Evolutionary conservation across 2,797 vertebrate genomes (phyloP).

Genomic region (Helarctos malayanus): DNA sequence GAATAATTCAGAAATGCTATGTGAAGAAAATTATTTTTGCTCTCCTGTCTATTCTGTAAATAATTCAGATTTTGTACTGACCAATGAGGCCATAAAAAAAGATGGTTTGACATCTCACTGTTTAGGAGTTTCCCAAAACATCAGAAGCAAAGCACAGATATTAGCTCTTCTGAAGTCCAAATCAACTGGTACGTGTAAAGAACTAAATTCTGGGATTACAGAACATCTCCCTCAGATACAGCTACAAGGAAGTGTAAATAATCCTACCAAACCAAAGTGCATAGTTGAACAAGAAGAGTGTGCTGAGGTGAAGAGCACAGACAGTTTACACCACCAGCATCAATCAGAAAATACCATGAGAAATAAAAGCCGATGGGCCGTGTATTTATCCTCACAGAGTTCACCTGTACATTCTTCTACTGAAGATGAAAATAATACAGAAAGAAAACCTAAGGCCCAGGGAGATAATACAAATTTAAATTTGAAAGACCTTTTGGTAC

Average conservation of each 20-base stretch:
- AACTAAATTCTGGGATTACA: slow-evolving; percentile 43
- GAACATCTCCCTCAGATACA: background rate
- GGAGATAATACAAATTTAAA: slow-evolving; percentile 54
- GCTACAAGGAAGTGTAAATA: background rate
- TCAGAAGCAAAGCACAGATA: slow-evolving; percentile 90
- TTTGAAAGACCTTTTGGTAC: slow-evolving; percentile 58
- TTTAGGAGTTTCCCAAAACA: slow-evolving; percentile 71
- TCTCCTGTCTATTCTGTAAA: background rate
- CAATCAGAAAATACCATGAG: background rate
- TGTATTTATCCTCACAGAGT: slow-evolving; percentile 70
- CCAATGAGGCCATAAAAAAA: background rate
- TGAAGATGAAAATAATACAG: background rate
- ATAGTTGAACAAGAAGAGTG: background rate
- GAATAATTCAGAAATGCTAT: background rate
- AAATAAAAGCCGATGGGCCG: slow-evolving; percentile 80
- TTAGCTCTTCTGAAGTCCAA: slow-evolving; percentile 88
- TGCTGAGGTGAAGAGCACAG: background rate
- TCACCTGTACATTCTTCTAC: slow-evolving; percentile 14
- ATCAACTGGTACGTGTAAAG: background rate
- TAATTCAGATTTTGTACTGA: slow-evolving; percentile 37
- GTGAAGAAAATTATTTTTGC: slow-evolving; percentile 1
- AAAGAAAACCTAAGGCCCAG: background rate
- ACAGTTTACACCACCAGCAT: background rate
- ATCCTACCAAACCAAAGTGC: background rate
- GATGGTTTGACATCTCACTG: background rate